Percentiles rank a stretch among this genome's conserved stretches.
phyloP scores from a whole-genome alignment of 2,888 invertebrate genomes.

The Sisyra terminalis region DNA sequence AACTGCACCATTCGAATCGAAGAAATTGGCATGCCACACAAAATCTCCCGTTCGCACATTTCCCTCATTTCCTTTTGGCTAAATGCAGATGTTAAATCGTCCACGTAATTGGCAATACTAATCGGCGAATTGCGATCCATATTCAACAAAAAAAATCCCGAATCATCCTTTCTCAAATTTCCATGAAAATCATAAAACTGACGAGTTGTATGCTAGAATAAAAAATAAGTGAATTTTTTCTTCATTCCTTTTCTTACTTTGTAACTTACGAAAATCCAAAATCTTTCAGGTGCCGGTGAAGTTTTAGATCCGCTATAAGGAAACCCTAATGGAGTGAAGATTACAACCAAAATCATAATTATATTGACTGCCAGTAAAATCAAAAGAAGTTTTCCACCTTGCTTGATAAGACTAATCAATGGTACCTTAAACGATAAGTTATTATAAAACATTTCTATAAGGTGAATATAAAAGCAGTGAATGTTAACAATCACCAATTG shows the following conservation, averaged over 20 bases:
- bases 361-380: neutral
- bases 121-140: conserved; percentile 23
- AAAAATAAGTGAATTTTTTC: neutral
- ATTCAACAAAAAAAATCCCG: conserved; percentile 22
- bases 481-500: no score
- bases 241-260: neutral
- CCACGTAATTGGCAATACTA: conserved; percentile 17
- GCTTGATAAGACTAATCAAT: neutral
- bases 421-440: neutral
- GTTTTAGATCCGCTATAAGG: neutral
- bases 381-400: neutral
- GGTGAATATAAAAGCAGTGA: no score
- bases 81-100: conserved; percentile 8
- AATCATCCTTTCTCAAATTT: conserved; percentile 17
- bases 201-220: conserved; percentile 10
- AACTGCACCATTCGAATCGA: conserved; percentile 18
- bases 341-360: neutral
- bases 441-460: neutral
- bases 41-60: conserved; percentile 18
- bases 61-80: conserved; percentile 14
- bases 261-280: conserved; percentile 1
- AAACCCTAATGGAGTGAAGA: neutral
- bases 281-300: neutral
- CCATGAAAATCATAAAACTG: conserved; percentile 18
- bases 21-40: conserved; percentile 22